These are phyloP conservation scores for Cotesia chilonis DNA, from an alignment of 1,140 invertebrate species.

Conservation along the genomic window DNA sequence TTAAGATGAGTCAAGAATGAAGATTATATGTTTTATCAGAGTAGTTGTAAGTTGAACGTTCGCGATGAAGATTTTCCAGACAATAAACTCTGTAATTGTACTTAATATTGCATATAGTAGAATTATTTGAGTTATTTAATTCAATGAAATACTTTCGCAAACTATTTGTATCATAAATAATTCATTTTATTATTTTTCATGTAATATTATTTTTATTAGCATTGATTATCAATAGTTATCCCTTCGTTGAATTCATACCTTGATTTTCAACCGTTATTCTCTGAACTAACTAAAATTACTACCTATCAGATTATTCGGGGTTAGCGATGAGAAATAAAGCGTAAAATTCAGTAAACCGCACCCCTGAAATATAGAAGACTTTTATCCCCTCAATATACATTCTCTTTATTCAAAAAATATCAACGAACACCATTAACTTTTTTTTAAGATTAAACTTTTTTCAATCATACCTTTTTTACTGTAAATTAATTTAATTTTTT, in stretches of 20 bases:
- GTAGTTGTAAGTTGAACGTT: constrained; percentile 19
- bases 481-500: not conserved
- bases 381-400: not conserved
- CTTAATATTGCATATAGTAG: not conserved
- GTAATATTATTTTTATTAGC: no score
- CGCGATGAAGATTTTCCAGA: constrained; percentile 5
- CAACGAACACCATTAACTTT: not conserved
- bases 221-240: no score
- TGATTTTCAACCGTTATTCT: not conserved
- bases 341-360: constrained; percentile 22
- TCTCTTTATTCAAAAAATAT: not conserved
- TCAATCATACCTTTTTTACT: not conserved
- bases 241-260: no score
- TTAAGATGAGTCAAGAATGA: constrained; percentile 23
- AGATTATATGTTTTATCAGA: constrained; percentile 9
- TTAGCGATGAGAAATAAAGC: not conserved
- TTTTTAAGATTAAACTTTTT: not conserved
- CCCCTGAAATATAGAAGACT: not conserved
- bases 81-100: not conserved
- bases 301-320: not conserved
- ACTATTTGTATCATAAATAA: no score
- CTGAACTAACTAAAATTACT: constrained; percentile 3
- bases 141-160: not conserved
- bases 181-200: no score
- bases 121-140: not conserved